Percentiles rank a stretch among this genome's conserved stretches.
phyloP scores from a whole-genome alignment of 2,113 vertebrate species.

The Gobio gobio region DNA sequence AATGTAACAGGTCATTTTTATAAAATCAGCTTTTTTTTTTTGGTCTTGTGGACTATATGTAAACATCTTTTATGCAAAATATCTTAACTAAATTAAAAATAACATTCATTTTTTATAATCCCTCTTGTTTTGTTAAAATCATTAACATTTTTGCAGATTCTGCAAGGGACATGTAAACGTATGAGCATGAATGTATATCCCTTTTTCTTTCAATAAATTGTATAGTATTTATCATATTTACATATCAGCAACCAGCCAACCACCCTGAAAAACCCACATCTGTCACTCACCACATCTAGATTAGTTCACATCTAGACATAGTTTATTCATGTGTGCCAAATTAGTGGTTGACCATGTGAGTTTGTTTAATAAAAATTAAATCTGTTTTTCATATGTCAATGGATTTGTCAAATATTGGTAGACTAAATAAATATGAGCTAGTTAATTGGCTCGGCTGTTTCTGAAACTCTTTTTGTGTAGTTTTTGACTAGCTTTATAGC shows the following conservation, averaged over 20 bases:
- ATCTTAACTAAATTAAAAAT: no score
- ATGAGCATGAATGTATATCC: not conserved
- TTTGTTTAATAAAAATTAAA: not conserved
- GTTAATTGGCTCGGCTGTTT: not conserved
- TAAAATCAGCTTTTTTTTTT: no score
- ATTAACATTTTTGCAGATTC: no score
- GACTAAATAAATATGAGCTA: not conserved
- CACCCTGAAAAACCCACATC: not conserved
- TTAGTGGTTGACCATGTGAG: not conserved
- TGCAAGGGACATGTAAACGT: no score
- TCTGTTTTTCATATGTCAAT: no score
- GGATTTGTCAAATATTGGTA: no score
- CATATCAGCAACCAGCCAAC: not conserved
- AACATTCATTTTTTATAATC: no score
- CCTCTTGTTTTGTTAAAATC: no score
- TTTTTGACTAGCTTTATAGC: not conserved
- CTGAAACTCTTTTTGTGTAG: not conserved
- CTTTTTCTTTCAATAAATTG: not conserved
- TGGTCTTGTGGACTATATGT: no score
- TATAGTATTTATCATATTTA: not conserved
- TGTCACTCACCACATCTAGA: not conserved
- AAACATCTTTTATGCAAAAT: no score
- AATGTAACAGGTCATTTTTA: no score
- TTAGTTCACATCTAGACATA: no score
- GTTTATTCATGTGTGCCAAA: not conserved